Base-by-base conservation (phyloP, 2,888 invertebrate species). In the Ochropleura leucogaster region DNA sequence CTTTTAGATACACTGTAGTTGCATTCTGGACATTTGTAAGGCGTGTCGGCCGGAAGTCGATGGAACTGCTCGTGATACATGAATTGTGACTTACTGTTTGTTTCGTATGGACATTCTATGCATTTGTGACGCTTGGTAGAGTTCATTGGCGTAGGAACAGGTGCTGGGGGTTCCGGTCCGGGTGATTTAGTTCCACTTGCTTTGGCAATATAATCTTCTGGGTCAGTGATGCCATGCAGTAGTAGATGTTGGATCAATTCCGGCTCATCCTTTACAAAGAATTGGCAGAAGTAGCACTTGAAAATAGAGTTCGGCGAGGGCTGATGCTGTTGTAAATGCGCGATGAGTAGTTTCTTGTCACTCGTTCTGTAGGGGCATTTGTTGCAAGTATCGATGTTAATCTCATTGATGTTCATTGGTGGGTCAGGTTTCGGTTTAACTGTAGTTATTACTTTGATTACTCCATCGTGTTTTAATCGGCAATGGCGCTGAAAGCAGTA, bases 1-100 rank as follows among this genome's bases (percentile, higher is more conserved):
- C 98, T 96, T 90, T 98, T 98, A 72, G 98, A 98, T 12, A 98
- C 98, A 89, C 98, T 98, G 91, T 98, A 98, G 83, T 98, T 98
- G 92, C 99, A 99, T 86, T 97, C 97, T 42, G 97, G 97, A 90
- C 99, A 99, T 92, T 98, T 98, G 93, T 98, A 98, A n/a, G 97
- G 97, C 0, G 98, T 97, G 63, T 97, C 97, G 70, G 97, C 97
- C 0, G 97, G 97, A 57, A 94, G 90, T 20, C 97, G 97, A 90
- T 99, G 99, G 91, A 98, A 98, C 90, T 98, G 98, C 90, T 98
- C 98, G 90, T 99, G 99, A 91, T 98, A 98, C 90, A 98, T 97
- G 93, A 97, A 98, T 92, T 98, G 98, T 46, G 98, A 98, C 92
- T 98, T 98, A 91, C 98, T 98, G 90, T 98, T 98, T 57, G 98